Conservation (phyloP, 1,140 invertebrate species). For the Drosophila erecta region DNA sequence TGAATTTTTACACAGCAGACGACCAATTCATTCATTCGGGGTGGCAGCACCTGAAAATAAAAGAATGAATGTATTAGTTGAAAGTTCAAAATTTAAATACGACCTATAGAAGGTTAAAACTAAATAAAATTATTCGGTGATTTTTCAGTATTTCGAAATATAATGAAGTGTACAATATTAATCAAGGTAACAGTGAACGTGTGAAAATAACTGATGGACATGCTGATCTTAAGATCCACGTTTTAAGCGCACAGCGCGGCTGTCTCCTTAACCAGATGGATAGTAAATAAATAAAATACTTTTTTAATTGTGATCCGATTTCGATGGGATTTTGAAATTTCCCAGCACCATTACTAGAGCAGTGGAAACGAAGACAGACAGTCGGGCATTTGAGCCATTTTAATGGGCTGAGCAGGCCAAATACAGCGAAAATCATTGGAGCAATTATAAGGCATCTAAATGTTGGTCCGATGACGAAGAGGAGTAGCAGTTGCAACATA, state of each 20-base stretch:
- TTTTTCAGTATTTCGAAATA: no score
- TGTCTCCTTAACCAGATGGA: not conserved
- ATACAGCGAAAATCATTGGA: constrained; percentile 72
- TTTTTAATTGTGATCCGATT: constrained; percentile 12
- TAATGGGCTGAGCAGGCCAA: constrained; percentile 73
- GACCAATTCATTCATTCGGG: no score
- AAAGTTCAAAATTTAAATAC: no score
- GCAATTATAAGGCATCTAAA: constrained; percentile 73
- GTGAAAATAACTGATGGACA: not conserved
- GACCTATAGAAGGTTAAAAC: no score
- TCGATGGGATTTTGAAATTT: constrained; percentile 27
- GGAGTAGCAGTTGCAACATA: not conserved
- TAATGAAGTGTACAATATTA: not conserved
- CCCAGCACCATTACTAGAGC: constrained; percentile 8
- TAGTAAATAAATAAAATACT: constrained; percentile 1
- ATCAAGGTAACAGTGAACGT: not conserved
- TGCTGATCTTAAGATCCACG: not conserved
- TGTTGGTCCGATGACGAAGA: constrained; percentile 33
- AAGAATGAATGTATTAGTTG: no score
- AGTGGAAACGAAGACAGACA: not conserved
- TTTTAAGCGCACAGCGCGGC: not conserved
- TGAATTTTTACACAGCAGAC: no score
- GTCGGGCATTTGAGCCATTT: constrained; percentile 61
- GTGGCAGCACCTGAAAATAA: no score
- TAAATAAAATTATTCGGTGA: no score